Evolutionary conservation across 2,113 vertebrate genomes (phyloP).

Genomic region (Crotalus viridis): DNA sequence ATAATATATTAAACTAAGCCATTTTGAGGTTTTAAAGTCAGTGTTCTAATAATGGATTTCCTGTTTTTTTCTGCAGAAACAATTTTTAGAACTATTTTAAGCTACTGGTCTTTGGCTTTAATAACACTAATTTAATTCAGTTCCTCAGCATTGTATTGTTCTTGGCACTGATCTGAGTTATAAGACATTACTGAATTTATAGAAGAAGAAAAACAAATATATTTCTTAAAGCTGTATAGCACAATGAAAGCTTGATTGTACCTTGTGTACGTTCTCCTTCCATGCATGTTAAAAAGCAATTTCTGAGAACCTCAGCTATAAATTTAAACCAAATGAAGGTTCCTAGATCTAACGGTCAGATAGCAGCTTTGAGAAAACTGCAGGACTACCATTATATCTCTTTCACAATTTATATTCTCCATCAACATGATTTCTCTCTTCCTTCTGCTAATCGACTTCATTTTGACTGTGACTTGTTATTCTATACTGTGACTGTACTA

Average conservation of each 20-base stretch:
- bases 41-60: background rate
- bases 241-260: background rate
- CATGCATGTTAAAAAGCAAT: background rate
- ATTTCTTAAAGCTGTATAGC: background rate
- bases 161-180: background rate
- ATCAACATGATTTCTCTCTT: background rate
- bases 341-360: background rate
- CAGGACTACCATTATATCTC: background rate
- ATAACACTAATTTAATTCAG: background rate
- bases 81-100: background rate
- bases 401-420: background rate
- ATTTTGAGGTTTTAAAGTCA: background rate
- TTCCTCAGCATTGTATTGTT: background rate
- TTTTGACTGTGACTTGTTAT: background rate
- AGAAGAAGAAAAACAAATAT: background rate
- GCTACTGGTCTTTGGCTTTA: background rate
- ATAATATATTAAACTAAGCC: background rate
- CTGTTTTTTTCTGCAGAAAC: background rate
- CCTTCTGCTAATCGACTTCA: background rate
- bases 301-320: background rate
- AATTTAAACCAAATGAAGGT: background rate
- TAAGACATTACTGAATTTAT: background rate
- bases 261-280: background rate
- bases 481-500: background rate
- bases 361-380: background rate